Evolutionary conservation across 1,140 invertebrate species (phyloP), one percentile per base, ranked within the genome.

Genomic region (Drosophila sproati): DNA sequence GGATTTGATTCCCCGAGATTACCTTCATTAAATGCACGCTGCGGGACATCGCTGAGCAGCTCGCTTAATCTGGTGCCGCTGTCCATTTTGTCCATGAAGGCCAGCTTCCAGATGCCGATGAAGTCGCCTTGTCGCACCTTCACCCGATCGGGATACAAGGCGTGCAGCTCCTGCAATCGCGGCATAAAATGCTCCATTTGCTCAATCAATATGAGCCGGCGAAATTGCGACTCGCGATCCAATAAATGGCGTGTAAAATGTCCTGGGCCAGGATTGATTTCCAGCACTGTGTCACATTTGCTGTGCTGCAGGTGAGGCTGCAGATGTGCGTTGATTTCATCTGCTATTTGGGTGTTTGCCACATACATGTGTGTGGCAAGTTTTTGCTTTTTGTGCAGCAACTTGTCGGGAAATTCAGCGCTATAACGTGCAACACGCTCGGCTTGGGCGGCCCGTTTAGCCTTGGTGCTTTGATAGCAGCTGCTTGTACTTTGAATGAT

Each of bases 61-160:
- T 93, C 92, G 37, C 91, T 63, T 3, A 94, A 85, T 43, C 94
- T 92, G 59, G 93, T 93, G 12, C 94, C 94, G 69, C 93, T 91
- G 62, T 95, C 94, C 77, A 94, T 92, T 87, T 94, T 95, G 76
- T 95, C 94, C 91, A 93, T 91, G 77, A 93, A 94, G 6, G 93
- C 93, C 64, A 94, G 54, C 73, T 94, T 94, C 93, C 93, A 94
- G 77, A 94, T 92, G 29, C 87, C 92, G 66, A 94, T 93, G 59
- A 95, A 94, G 75, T 94, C 94, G n/a, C 91, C 94, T 0, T 82
- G 75, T 4, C 60, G 74, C 6, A 92, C 91, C 45, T 92, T 91
- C 0, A 89, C 91, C 0, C 91, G 82, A 29, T 91, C 86, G 3
- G 91, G 91, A 51, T 92, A 92, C 6, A 91, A 29, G 0, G 74